A percentile compares a stretch with the other conserved stretches of the same genome.
phyloP scores from a whole-genome alignment of 2,888 invertebrate genomes.

The Callimorpha dominula region DNA sequence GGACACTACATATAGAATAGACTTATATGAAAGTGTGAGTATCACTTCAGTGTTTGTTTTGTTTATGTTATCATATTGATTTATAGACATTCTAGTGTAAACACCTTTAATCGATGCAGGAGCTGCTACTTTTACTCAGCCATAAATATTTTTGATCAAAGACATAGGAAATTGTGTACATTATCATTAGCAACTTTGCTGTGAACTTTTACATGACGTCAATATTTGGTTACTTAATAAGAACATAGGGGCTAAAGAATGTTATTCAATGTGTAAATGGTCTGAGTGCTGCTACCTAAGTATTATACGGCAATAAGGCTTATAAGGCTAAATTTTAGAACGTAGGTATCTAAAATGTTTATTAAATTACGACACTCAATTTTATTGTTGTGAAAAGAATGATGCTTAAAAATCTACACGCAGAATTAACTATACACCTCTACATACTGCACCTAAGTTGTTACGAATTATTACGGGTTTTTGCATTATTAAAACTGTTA shows the following conservation, averaged over 20 bases:
- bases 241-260: background rate
- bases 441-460: too few relatives aligned
- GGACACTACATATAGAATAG: background rate
- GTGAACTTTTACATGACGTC: slow-evolving; percentile 4
- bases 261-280: background rate
- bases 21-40: background rate
- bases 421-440: too few relatives aligned
- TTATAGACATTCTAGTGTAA: slow-evolving; percentile 21
- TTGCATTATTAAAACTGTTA: too few relatives aligned
- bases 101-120: slow-evolving; percentile 7
- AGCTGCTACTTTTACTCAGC: background rate
- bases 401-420: too few relatives aligned
- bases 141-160: slow-evolving; percentile 16
- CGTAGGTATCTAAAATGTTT: too few relatives aligned
- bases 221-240: background rate
- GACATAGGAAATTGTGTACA: slow-evolving; percentile 12
- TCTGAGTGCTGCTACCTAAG: background rate
- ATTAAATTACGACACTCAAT: too few relatives aligned
- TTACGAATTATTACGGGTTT: too few relatives aligned
- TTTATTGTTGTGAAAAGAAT: too few relatives aligned
- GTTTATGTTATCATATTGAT: slow-evolving; percentile 12
- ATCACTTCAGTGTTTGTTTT: slow-evolving; percentile 1
- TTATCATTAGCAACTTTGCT: slow-evolving; percentile 18
- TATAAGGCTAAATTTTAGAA: background rate
- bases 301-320: background rate